Percentiles rank a stretch among this genome's conserved stretches.
Conservation (phyloP, 2,113 vertebrate genomes). For the Bubo blakistoni region DNA sequence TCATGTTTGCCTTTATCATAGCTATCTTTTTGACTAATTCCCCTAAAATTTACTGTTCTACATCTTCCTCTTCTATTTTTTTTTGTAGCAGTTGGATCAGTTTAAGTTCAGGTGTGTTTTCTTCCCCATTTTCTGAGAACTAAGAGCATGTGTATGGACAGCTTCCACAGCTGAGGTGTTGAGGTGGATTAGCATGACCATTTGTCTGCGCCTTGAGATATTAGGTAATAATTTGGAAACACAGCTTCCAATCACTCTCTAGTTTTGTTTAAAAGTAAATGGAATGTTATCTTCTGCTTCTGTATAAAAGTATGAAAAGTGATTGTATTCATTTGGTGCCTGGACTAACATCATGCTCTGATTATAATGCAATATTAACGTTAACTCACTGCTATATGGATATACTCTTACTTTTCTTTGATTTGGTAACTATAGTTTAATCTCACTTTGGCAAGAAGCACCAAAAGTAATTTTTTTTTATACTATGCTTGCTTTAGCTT, state of each 20-base stretch:
- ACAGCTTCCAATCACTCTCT: neutral
- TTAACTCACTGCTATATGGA: neutral
- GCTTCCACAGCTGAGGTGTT: neutral
- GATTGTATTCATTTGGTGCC: neutral
- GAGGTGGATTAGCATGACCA: neutral
- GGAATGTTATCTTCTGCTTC: neutral
- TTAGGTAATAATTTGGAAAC: neutral
- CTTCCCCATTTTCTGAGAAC: neutral
- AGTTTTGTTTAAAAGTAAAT: neutral
- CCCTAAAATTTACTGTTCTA: neutral
- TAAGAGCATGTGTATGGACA: neutral
- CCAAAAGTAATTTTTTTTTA: neutral
- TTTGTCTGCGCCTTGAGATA: neutral
- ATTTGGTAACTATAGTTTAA: neutral
- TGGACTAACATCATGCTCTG: neutral
- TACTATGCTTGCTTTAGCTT: neutral
- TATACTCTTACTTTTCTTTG: neutral
- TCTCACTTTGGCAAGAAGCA: neutral
- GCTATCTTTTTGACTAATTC: neutral
- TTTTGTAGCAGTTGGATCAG: neutral
- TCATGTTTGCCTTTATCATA: neutral
- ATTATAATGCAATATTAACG: neutral
- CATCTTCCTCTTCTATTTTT: neutral
- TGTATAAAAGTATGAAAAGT: neutral
- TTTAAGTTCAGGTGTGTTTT: neutral